phyloP scores from a whole-genome alignment of 2,888 invertebrate genomes.

The Vandiemenella viatica region DNA sequence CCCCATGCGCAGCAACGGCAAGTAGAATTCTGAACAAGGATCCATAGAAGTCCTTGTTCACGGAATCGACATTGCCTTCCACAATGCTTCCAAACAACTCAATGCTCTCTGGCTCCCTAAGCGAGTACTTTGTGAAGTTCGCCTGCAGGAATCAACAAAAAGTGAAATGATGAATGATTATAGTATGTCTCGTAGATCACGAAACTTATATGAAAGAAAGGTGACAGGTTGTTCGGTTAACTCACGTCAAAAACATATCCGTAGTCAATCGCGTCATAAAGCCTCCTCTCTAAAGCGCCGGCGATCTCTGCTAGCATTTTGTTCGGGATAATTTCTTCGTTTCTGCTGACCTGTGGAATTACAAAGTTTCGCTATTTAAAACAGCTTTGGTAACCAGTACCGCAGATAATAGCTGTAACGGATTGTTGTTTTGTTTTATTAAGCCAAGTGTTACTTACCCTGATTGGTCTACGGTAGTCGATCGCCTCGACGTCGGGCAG shows the following conservation, averaged over 20 bases:
- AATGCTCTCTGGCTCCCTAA: slow-evolving; percentile 24
- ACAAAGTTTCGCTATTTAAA: too few relatives aligned
- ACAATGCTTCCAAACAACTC: slow-evolving; percentile 35
- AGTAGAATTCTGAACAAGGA: slow-evolving; percentile 38
- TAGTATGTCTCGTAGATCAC: too few relatives aligned
- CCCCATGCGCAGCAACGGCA: slow-evolving; percentile 30
- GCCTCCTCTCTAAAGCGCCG: slow-evolving; percentile 33
- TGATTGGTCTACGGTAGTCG: too few relatives aligned
- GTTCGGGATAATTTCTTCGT: background rate
- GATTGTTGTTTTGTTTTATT: too few relatives aligned
- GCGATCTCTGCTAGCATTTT: background rate
- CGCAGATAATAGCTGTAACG: too few relatives aligned
- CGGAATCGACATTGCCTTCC: slow-evolving; percentile 43
- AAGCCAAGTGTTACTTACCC: too few relatives aligned
- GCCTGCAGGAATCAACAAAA: background rate
- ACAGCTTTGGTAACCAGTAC: too few relatives aligned
- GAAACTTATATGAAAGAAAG: too few relatives aligned
- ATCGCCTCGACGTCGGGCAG: slow-evolving; percentile 46
- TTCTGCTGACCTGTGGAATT: too few relatives aligned
- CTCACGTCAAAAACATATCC: slow-evolving; percentile 28
- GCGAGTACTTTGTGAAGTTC: slow-evolving; percentile 12
- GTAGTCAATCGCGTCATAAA: slow-evolving; percentile 39
- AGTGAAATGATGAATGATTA: background rate
- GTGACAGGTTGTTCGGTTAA: too few relatives aligned
- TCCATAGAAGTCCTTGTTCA: slow-evolving; percentile 42